A percentile compares a stretch with the other conserved stretches of the same genome.
These are phyloP conservation scores for Charanyca ferruginea DNA, from an alignment of 2,888 invertebrate species.

Conservation along the genomic window DNA sequence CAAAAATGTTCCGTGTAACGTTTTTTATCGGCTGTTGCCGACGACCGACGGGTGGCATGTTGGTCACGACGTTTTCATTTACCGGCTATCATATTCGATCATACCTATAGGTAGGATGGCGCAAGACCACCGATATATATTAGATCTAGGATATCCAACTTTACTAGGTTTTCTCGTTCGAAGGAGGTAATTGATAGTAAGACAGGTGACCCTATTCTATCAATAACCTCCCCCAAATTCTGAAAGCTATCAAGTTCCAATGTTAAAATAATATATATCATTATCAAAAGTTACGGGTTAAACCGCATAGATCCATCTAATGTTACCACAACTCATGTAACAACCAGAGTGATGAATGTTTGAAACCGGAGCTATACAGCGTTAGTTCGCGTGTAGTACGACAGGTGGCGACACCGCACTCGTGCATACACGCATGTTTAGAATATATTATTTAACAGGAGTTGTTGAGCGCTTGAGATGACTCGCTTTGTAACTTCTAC, in stretches of 20 bases:
- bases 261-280: slow-evolving; percentile 1
- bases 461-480: slow-evolving; percentile 17
- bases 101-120: background rate
- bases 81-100: too few relatives aligned
- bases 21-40: too few relatives aligned
- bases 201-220: background rate
- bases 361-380: slow-evolving; percentile 49
- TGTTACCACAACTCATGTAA: slow-evolving; percentile 55
- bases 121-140: background rate
- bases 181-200: background rate
- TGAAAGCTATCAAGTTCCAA: slow-evolving; percentile 17
- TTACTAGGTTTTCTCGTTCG: background rate
- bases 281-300: slow-evolving; percentile 39
- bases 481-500: slow-evolving; percentile 31
- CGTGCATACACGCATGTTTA: slow-evolving; percentile 44
- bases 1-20: too few relatives aligned
- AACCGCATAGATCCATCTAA: slow-evolving; percentile 42
- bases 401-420: slow-evolving; percentile 55
- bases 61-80: too few relatives aligned
- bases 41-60: too few relatives aligned
- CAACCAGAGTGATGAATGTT: slow-evolving; percentile 58
- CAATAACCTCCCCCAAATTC: background rate
- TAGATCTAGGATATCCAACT: background rate
- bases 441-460: slow-evolving; percentile 39
- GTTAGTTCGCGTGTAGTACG: slow-evolving; percentile 41